Percentiles rank a stretch among this genome's conserved stretches.
Evolutionary conservation across 2,888 invertebrate genomes (phyloP).

Genomic region (Hesperia comma): DNA sequence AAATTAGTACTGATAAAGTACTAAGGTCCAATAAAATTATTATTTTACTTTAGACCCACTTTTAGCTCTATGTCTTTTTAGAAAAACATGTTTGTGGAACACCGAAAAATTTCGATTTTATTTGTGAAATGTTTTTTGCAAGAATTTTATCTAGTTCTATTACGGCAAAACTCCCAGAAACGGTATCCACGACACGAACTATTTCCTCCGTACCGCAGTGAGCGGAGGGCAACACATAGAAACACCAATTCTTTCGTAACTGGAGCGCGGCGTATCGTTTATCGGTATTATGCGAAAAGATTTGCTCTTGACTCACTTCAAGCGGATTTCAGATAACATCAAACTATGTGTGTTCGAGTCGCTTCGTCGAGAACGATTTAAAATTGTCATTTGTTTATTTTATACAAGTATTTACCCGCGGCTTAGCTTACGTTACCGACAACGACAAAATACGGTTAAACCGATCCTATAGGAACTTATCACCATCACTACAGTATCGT

Average conservation of each 20-base stretch:
- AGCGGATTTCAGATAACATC: slow-evolving; percentile 8
- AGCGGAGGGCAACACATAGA: not conserved
- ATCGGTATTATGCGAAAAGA: slow-evolving; percentile 8
- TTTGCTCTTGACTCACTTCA: slow-evolving; percentile 5
- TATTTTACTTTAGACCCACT: too few relatives aligned
- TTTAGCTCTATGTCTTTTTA: too few relatives aligned
- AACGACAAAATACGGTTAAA: too few relatives aligned
- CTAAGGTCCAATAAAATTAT: too few relatives aligned
- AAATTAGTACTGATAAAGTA: too few relatives aligned
- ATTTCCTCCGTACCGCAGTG: not conserved
- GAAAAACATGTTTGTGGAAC: too few relatives aligned
- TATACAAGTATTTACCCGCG: too few relatives aligned
- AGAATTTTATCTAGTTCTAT: not conserved
- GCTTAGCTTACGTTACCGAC: too few relatives aligned
- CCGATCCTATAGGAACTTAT: too few relatives aligned
- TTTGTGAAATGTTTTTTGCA: too few relatives aligned
- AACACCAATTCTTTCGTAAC: slow-evolving; percentile 5
- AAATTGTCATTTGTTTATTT: not conserved
- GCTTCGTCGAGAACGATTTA: not conserved
- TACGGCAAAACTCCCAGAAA: not conserved
- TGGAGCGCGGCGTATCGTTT: slow-evolving; percentile 6
- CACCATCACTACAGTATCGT: too few relatives aligned
- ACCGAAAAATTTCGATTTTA: too few relatives aligned
- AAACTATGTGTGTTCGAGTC: not conserved
- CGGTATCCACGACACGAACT: not conserved